phyloP scores from a whole-genome alignment of 2,113 vertebrate species.

The Theristicus caerulescens region DNA sequence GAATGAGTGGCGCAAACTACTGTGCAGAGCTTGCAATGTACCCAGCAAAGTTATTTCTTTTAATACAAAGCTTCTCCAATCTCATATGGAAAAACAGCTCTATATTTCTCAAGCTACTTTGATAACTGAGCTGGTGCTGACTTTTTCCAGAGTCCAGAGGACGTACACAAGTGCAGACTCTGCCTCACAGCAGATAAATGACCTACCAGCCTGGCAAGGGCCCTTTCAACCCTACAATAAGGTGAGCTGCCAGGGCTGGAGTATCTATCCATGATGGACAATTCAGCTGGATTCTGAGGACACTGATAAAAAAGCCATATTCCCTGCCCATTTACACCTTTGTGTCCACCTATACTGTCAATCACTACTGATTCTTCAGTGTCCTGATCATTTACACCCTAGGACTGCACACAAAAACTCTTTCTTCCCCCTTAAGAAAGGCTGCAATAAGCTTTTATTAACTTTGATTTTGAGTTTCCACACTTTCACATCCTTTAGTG shows the following conservation, averaged over 20 bases:
- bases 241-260: not conserved
- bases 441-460: not conserved
- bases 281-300: not conserved
- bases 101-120: not conserved
- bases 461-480: not conserved
- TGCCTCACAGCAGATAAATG: not conserved
- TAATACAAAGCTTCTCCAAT: not conserved
- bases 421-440: not conserved
- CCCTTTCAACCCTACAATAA: not conserved
- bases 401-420: not conserved
- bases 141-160: not conserved
- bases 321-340: not conserved
- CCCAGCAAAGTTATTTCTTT: not conserved
- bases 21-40: not conserved
- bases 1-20: not conserved
- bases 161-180: not conserved
- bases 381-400: not conserved
- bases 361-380: not conserved
- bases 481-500: not conserved
- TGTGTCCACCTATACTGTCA: not conserved
- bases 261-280: not conserved
- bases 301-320: not conserved
- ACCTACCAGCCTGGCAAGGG: not conserved
- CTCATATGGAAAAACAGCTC: not conserved
- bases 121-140: not conserved